Percentiles rank a stretch among this genome's conserved stretches.
phyloP scores from a whole-genome alignment of 2,888 invertebrate genomes.

The Lottia gigantea region DNA sequence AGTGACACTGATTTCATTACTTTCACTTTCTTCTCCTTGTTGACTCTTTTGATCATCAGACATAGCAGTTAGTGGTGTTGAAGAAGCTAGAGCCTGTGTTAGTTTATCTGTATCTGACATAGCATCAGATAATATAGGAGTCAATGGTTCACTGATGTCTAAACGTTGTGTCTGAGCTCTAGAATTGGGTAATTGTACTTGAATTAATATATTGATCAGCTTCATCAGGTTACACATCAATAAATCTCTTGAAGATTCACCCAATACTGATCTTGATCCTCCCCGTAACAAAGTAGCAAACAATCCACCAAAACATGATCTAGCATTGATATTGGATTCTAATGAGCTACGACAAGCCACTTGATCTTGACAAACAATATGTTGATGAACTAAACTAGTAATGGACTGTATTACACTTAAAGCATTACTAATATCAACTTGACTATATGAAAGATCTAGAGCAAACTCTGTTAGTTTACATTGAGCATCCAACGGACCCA shows the following conservation, averaged over 20 bases:
- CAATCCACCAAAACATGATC: conserved; percentile 77
- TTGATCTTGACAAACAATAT: conserved; percentile 59
- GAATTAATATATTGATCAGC: conserved; percentile 59
- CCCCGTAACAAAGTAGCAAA: conserved; percentile 80
- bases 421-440: conserved; percentile 78
- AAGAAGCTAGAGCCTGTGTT: conserved; percentile 45
- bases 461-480: conserved; percentile 78
- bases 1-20: conserved; percentile 38
- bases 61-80: conserved; percentile 40
- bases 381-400: conserved; percentile 66
- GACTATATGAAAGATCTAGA: conserved; percentile 76
- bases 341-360: conserved; percentile 59
- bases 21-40: conserved; percentile 83
- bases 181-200: conserved; percentile 42
- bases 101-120: conserved; percentile 58
- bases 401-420: conserved; percentile 81
- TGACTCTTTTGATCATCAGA: conserved; percentile 62
- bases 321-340: conserved; percentile 69
- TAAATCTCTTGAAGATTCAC: conserved; percentile 59
- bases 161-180: conserved; percentile 27
- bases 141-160: conserved; percentile 22
- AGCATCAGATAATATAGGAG: conserved; percentile 33
- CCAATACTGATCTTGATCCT: conserved; percentile 66
- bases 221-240: conserved; percentile 64
- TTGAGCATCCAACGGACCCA: conserved; percentile 79